Base-by-base conservation (phyloP, 2,888 invertebrate species). In the Rhingia rostrata region DNA sequence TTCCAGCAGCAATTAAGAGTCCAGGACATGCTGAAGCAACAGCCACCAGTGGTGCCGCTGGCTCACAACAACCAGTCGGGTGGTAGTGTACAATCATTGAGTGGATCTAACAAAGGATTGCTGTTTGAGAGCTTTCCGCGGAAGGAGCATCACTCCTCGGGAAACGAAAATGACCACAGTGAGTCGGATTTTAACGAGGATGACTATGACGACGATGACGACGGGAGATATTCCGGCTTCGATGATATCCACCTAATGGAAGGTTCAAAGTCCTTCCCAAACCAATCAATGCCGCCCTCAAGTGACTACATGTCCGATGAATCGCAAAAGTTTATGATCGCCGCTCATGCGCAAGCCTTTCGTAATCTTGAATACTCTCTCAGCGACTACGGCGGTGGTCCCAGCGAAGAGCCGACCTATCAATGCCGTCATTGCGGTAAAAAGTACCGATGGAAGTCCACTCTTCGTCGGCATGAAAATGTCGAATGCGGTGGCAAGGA, bases 391-490 rank as follows among this genome's bases (percentile, higher is more conserved):
- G 89, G 88, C 0, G 84, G 86, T 43, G 78, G 74, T 56, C 41
- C 84, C 0, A 69, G 60, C 41, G 90, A 89, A 0, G 91, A 91
- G 45, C 88, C 90, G 0, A 88, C 89, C 0, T 90, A 88, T 82
- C 87, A 91, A 89, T 96, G 96, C 89, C 93, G 95, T 37, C 95
- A 95, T 90, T 96, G 96, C 92, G 96, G 96, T 82, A 96, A 96
- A 91, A 93, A 95, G 86, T 96, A 96, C 91, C 94, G 96, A 88
- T 96, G 96, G 96, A 96, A 95, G 92, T 96, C 96, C 77, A 96
- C 96, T 63, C 93, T 96, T 92, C 93, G 95, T 37, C 94, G 95
- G 9, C 96, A 96, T 92, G 96, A 95, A 91, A 95, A 94, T 92
- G 95, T 96, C 74, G 96, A 96, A 91, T 96, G 96, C 91, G 95